A percentile compares a stretch with the other conserved stretches of the same genome.
phyloP scores from a whole-genome alignment of 2,113 vertebrate genomes.

The Xenopus tropicalis region DNA sequence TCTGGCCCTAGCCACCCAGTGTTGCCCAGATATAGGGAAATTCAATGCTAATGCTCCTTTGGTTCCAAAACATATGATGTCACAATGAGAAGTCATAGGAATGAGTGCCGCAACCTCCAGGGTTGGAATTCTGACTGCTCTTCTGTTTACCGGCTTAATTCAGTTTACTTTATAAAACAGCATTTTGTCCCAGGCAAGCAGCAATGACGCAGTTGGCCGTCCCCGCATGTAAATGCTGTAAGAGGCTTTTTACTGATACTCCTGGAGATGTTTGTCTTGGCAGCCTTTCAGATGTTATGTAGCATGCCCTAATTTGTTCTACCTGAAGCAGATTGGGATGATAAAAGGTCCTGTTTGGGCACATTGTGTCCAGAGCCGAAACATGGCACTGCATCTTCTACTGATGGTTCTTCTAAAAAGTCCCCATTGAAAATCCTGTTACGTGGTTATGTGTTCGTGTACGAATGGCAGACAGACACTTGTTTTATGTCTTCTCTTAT shows the following conservation, averaged over 20 bases:
- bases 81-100: conserved; percentile 12
- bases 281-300: conserved; percentile 10
- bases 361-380: neutral
- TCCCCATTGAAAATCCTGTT: no score
- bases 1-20: no score
- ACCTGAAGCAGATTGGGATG: conserved; percentile 27
- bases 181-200: conserved; percentile 27
- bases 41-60: no score
- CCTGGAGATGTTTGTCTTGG: conserved; percentile 28
- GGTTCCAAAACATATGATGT: conserved; percentile 14
- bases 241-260: conserved; percentile 22
- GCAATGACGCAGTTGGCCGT: conserved; percentile 19
- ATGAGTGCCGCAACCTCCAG: neutral
- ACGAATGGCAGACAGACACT: no score
- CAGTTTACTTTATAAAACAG: conserved; percentile 10
- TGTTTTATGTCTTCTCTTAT: no score
- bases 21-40: no score
- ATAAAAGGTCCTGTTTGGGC: conserved; percentile 20
- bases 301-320: conserved; percentile 13
- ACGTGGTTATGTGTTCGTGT: no score
- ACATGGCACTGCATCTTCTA: neutral
- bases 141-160: neutral
- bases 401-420: no score
- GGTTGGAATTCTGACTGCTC: conserved; percentile 11
- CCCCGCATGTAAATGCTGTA: conserved; percentile 16